These are phyloP conservation scores for Pseudoatta argentina DNA, from an alignment of 1,140 invertebrate genomes.

Conservation along the genomic window DNA sequence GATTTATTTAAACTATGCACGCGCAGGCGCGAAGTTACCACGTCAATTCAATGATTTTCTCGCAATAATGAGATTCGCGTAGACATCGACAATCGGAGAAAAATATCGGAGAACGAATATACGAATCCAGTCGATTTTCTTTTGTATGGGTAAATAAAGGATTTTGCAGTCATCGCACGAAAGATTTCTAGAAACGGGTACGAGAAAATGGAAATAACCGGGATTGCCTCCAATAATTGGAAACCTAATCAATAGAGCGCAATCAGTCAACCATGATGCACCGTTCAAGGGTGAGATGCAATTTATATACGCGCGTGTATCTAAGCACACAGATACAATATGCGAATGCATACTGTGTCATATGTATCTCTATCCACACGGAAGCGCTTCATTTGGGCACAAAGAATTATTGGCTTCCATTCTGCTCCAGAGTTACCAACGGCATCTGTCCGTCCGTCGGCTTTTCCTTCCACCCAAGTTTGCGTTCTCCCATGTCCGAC, in stretches of 20 bases:
- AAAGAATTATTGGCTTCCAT: constrained; percentile 77
- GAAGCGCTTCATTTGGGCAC: constrained; percentile 54
- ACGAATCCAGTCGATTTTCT: constrained; percentile 15
- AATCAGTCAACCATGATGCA: constrained; percentile 75
- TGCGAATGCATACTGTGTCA: constrained; percentile 52
- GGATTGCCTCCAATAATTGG: constrained; percentile 80
- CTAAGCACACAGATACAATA: neutral
- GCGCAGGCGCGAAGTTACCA: neutral
- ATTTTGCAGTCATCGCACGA: constrained; percentile 21
- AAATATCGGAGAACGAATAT: neutral
- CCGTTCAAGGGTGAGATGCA: constrained; percentile 68
- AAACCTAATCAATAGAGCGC: constrained; percentile 79
- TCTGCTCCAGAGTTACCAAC: constrained; percentile 58
- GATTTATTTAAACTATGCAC: constrained; percentile 15
- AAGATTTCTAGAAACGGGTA: constrained; percentile 11
- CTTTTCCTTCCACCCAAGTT: constrained; percentile 48
- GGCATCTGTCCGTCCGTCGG: constrained; percentile 63
- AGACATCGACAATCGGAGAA: neutral
- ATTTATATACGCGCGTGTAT: constrained; percentile 38
- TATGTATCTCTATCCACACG: constrained; percentile 62
- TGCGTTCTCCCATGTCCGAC: neutral
- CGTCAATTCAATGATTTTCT: constrained; percentile 15
- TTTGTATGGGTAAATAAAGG: constrained; percentile 41
- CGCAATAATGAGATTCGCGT: constrained; percentile 35
- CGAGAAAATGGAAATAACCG: constrained; percentile 35